Evolutionary conservation across 35 echinoderm and acorn worm species (phyloP).

Genomic region (Ophiothrix spiculata): DNA sequence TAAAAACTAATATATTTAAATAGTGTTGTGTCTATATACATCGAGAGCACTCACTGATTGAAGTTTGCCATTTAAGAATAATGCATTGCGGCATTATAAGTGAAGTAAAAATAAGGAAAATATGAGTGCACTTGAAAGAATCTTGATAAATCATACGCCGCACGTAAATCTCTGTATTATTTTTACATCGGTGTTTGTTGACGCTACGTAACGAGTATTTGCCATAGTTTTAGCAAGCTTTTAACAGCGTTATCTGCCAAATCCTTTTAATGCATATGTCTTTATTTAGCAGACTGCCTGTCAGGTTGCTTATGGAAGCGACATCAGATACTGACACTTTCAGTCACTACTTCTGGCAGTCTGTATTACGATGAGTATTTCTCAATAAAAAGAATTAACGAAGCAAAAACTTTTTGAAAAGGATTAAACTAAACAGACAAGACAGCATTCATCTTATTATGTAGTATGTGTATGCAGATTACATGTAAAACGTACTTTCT

Average conservation of each 20-base stretch:
- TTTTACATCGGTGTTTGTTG: neutral
- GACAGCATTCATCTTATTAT: neutral
- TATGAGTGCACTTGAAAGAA: neutral
- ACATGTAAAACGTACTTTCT: no score
- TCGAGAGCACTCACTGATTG: neutral
- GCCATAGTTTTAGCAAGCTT: neutral
- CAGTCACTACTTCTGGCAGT: neutral
- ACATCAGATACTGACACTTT: neutral
- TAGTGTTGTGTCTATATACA: neutral
- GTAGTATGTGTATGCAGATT: no score
- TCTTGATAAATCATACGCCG: neutral
- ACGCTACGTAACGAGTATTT: neutral
- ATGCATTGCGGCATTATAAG: no score
- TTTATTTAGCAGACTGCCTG: neutral
- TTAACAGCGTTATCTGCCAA: neutral
- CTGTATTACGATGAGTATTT: neutral
- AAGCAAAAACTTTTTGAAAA: neutral
- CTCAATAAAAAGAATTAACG: neutral
- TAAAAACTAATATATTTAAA: neutral
- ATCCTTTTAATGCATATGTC: slow-evolving; percentile 1
- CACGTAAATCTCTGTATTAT: neutral
- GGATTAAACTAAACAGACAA: no score
- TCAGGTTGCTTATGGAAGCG: neutral
- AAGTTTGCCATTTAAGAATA: neutral
- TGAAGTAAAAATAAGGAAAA: neutral